Evolutionary conservation across 2,113 vertebrate species (phyloP).

Genomic region (Lates calcarifer): DNA sequence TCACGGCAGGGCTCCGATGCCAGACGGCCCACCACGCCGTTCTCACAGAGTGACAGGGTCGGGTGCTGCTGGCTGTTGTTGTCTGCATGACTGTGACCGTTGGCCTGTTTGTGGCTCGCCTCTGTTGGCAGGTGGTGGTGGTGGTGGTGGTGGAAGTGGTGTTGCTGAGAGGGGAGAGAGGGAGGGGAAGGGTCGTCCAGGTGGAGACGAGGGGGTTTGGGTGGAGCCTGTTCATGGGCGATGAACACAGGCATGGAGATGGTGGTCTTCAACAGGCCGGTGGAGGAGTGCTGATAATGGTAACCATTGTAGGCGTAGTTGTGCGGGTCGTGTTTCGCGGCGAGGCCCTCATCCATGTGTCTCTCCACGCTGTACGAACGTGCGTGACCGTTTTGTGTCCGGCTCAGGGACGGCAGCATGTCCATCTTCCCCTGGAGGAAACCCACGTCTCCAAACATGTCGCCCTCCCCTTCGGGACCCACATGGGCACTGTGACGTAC

Average conservation of each 20-base stretch:
- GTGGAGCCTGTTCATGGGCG: constrained; percentile 84
- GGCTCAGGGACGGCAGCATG: constrained; percentile 80
- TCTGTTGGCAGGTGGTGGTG: constrained; percentile 18
- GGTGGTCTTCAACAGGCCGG: constrained; percentile 82
- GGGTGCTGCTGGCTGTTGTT: constrained; percentile 55
- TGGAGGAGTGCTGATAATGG: constrained; percentile 60
- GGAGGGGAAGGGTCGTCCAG: constrained; percentile 76
- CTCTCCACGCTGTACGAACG: constrained; percentile 75
- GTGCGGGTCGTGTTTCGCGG: constrained; percentile 33
- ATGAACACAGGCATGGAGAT: constrained; percentile 85
- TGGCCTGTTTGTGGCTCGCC: constrained; percentile 11
- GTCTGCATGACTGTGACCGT: constrained; percentile 7
- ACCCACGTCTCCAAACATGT: constrained; percentile 89
- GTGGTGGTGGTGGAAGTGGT: constrained; percentile 22
- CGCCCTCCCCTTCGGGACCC: constrained; percentile 82
- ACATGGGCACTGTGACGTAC: constrained; percentile 89
- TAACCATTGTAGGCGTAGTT: constrained; percentile 69
- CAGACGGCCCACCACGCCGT: constrained; percentile 54
- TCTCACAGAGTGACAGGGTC: constrained; percentile 73
- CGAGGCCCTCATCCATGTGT: constrained; percentile 43
- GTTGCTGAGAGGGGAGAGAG: constrained; percentile 30
- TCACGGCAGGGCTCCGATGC: constrained; percentile 72
- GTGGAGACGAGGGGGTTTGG: constrained; percentile 88
- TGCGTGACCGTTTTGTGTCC: constrained; percentile 53
- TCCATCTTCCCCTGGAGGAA: constrained; percentile 87